These are phyloP conservation scores for Drosophila eohydei DNA, from an alignment of 2,888 invertebrate genomes.

Conservation along the genomic window DNA sequence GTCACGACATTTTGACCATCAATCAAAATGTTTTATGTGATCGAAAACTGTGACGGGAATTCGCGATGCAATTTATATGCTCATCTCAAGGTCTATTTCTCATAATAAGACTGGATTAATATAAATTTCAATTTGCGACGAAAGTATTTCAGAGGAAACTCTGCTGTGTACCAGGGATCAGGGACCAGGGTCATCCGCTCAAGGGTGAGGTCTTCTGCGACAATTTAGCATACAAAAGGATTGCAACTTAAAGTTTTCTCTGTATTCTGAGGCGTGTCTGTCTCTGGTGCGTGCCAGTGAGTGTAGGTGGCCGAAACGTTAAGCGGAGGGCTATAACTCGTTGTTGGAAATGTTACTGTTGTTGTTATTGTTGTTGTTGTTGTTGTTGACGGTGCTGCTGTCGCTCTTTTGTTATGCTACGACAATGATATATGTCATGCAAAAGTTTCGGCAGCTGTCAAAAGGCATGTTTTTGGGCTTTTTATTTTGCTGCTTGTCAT, in stretches of 20 bases:
- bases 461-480: conserved; percentile 68
- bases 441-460: conserved; percentile 82
- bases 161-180: background rate
- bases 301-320: conserved; percentile 50
- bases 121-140: background rate
- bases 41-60: background rate
- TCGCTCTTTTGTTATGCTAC: conserved; percentile 80
- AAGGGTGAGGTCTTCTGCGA: conserved; percentile 1
- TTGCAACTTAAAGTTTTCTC: conserved; percentile 52
- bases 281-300: conserved; percentile 12
- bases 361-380: conserved; percentile 15
- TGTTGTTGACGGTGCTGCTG: conserved; percentile 40
- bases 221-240: conserved; percentile 17
- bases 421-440: conserved; percentile 83
- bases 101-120: background rate
- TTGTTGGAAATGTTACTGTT: conserved; percentile 33
- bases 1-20: background rate
- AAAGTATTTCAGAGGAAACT: conserved; percentile 1
- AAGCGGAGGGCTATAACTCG: conserved; percentile 48
- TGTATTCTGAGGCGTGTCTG: conserved; percentile 27
- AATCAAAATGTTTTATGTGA: background rate
- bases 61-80: background rate
- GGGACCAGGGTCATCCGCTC: background rate
- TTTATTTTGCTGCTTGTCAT: conserved; percentile 56
- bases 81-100: background rate